Base-by-base conservation (phyloP, 2,113 vertebrate genomes). In the Pelodiscus sinensis region DNA sequence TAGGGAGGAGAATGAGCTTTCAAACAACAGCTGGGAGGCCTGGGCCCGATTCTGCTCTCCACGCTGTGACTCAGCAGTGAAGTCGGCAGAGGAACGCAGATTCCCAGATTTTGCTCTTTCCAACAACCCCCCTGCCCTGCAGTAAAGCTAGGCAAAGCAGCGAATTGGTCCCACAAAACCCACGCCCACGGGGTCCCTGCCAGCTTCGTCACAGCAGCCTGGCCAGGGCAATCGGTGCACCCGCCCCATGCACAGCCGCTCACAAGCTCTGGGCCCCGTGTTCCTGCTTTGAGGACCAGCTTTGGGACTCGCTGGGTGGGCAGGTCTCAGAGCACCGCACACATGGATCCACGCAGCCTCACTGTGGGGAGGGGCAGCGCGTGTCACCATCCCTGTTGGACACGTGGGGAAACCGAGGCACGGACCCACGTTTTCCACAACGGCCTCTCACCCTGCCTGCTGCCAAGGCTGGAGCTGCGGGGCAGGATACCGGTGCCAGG, bases 341-440 rank as follows among this genome's bases (percentile, higher is more conserved):
- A 21, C 3, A 21, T 19, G n/a, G 4, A 5, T 10, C 21, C 65
- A 35, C 16, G 19, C 4, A 35, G 65, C 31, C 65, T 35, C 65
- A 3, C 65, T 9, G 8, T 18, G 16, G 7, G 3, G 0, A 7
- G 29, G 62, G 27, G 7, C 6, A 65, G 62, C 6, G 14, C 38
- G 31, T 19, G 31, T n/a, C 62, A 9, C 62, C 62, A 4, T 14
- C 65, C 65, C 65, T 16, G 8, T 71, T 71, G n/a, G 3, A 71
- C 65, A 71, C 16, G n/a, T n/a, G 65, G 65, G 65, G 65, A 71
- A 19, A 35, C 65, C 21, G 65, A 71, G 65, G n/a, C 65, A 71
- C 18, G 1, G 31, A 35, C n/a, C 31, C n/a, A 19, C n/a, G 3
- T 68, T 68, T 68, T n/a, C 62, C 31, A 16, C 31, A n/a, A 9